A percentile compares a stretch with the other conserved stretches of the same genome.
Conservation (phyloP, 2,113 vertebrate genomes). For the Anoplopoma fimbria region DNA sequence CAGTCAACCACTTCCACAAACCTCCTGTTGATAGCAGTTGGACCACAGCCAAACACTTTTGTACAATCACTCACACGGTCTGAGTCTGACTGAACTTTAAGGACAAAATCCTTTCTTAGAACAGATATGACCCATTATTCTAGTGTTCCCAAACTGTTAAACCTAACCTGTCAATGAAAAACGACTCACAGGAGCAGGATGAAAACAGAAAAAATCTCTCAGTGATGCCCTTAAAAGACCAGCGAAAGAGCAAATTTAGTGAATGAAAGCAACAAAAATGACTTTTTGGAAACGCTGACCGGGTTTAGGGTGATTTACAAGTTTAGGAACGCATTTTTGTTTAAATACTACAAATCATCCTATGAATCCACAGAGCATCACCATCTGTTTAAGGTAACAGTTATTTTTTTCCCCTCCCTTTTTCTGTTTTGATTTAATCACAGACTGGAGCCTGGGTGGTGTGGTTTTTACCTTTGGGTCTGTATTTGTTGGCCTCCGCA, state of each 20-base stretch:
- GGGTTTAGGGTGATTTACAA: neutral
- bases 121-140: neutral
- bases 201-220: neutral
- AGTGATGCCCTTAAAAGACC: neutral
- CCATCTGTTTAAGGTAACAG: conserved; percentile 4
- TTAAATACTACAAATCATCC: conserved; percentile 13
- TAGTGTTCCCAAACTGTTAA: neutral
- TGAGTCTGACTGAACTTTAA: neutral
- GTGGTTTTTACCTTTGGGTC: conserved; percentile 6
- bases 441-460: conserved; percentile 2
- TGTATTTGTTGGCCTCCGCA: conserved; percentile 17
- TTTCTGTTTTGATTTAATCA: conserved; percentile 15
- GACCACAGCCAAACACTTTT: conserved; percentile 37
- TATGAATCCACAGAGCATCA: conserved; percentile 15
- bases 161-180: neutral
- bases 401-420: neutral
- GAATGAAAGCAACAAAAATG: conserved; percentile 8
- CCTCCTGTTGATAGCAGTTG: conserved; percentile 34
- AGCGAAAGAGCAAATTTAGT: neutral
- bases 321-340: conserved; percentile 6
- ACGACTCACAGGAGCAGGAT: neutral
- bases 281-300: conserved; percentile 9
- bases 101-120: neutral
- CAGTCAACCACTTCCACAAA: conserved; percentile 14
- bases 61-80: neutral